Evolutionary conservation across 2,888 invertebrate species (phyloP), one percentile per base, ranked within the genome.

Genomic region (Stictocephala bisonia): DNA sequence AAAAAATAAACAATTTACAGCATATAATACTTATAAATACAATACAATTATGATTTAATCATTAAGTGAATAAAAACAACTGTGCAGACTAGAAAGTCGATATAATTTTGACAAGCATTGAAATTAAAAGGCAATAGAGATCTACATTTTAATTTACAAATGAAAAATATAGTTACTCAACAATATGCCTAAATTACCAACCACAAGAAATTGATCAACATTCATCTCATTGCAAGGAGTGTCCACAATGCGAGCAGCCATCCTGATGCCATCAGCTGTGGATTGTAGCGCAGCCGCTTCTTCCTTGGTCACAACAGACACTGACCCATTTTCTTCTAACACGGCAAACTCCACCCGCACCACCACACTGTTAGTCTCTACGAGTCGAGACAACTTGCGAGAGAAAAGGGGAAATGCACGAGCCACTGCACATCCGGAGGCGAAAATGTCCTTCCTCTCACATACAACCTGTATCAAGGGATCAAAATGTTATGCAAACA

Each of bases 171-270:
- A n/a, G n/a, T n/a, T n/a, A n/a, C n/a, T n/a, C n/a, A n/a, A n/a
- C n/a, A n/a, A n/a, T n/a, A n/a, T n/a, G n/a, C n/a, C 20, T 22
- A 35, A 64, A 1, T 40, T 53, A 77, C 81, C 79, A 80, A 92
- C 93, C 85, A 92, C 86, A 35, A 95, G 85, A 80, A 96, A 94
- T 75, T 88, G 86, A 81, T 92, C 90, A 0, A 94, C 93, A 80
- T 92, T 90, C 93, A 96, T 93, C 79, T 93, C 89, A 81, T 91
- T 93, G 82, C 94, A 92, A 0, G 96, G 96, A 13, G 89, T 91
- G 83, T 96, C 96, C 0, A 95, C 93, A 78, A 96, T 92, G 78
- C 89, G 87, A 0, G 94, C 94, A 0, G 94, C 90, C 26, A 93
- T 85, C 3, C 94, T 86, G 13, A 95, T 88, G 1, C 88, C 89